Evolutionary conservation across 2,888 invertebrate genomes (phyloP).

Genomic region (Philereme vetulata): DNA sequence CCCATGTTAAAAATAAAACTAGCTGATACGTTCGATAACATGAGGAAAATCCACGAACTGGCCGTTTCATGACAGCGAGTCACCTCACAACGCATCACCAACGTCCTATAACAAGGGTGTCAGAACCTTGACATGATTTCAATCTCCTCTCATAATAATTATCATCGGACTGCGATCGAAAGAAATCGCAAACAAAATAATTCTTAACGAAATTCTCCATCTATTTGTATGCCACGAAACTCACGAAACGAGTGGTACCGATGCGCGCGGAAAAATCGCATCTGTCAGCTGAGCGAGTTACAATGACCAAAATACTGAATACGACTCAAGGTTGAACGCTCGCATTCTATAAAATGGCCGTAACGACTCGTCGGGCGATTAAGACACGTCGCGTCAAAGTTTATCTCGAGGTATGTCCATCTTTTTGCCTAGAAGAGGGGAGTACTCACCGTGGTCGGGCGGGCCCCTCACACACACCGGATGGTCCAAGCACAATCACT

Average conservation of each 20-base stretch:
- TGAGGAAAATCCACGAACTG: slow-evolving; percentile 20
- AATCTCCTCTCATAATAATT: slow-evolving; percentile 62
- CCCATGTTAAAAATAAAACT: slow-evolving; percentile 33
- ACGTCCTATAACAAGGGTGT: slow-evolving; percentile 56
- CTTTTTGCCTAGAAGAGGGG: slow-evolving; percentile 4
- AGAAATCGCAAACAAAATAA: slow-evolving; percentile 50
- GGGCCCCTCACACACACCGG: slow-evolving; percentile 53
- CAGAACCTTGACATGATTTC: slow-evolving; percentile 72
- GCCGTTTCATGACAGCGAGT: slow-evolving; percentile 34
- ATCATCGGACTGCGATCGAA: slow-evolving; percentile 49
- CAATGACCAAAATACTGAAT: slow-evolving; percentile 74
- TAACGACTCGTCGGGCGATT: slow-evolving; percentile 62
- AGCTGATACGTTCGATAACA: slow-evolving; percentile 28
- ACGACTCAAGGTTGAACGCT: slow-evolving; percentile 72
- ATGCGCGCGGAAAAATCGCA: slow-evolving; percentile 48
- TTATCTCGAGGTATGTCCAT: slow-evolving; percentile 36
- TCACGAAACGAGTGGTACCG: slow-evolving; percentile 36
- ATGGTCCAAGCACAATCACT: slow-evolving; percentile 65
- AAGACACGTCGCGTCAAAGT: slow-evolving; percentile 60
- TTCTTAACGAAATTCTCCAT: slow-evolving; percentile 52
- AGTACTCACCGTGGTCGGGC: slow-evolving; percentile 56
- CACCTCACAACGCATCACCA: slow-evolving; percentile 36
- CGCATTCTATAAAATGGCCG: slow-evolving; percentile 76
- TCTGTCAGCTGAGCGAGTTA: slow-evolving; percentile 59
- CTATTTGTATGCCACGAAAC: slow-evolving; percentile 48